Percentiles rank a stretch among this genome's conserved stretches.
Evolutionary conservation across 2,113 vertebrate species (phyloP).

Genomic region (Ammodytes marinus): DNA sequence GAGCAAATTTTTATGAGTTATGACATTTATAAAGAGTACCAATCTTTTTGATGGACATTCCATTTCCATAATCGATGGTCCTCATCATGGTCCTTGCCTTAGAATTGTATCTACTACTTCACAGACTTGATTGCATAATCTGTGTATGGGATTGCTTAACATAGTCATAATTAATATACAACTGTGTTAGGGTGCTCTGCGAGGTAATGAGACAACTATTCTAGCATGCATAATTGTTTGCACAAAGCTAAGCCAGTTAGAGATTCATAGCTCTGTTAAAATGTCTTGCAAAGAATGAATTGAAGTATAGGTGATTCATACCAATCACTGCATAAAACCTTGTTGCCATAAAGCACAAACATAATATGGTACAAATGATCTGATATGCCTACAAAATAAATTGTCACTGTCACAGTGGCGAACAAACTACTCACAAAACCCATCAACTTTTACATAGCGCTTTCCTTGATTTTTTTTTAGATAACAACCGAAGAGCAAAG

Average conservation of each 20-base stretch:
- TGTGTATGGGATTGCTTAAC: conserved; percentile 22
- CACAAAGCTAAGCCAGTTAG: conserved; percentile 24
- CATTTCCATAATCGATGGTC: conserved; percentile 26
- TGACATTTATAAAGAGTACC: conserved; percentile 37
- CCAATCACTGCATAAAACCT: conserved; percentile 3
- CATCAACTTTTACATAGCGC: not conserved
- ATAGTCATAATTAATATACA: conserved; percentile 25
- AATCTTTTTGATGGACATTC: conserved; percentile 10
- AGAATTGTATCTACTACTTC: conserved; percentile 26
- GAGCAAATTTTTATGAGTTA: conserved; percentile 28
- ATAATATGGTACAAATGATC: conserved; percentile 6
- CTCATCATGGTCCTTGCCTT: not conserved
- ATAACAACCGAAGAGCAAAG: not conserved
- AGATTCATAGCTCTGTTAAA: conserved; percentile 3
- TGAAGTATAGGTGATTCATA: not conserved
- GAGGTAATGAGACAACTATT: conserved; percentile 32
- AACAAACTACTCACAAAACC: conserved; percentile 2
- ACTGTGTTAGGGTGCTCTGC: not conserved
- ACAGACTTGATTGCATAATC: conserved; percentile 36
- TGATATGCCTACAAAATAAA: not conserved
- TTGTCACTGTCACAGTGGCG: not conserved
- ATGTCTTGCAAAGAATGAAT: not conserved
- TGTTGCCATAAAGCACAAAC: not conserved
- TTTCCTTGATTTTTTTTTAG: not conserved
- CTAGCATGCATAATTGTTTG: conserved; percentile 24